phyloP scores from a whole-genome alignment of 1,140 invertebrate genomes.

The Ridgeia piscesae region DNA sequence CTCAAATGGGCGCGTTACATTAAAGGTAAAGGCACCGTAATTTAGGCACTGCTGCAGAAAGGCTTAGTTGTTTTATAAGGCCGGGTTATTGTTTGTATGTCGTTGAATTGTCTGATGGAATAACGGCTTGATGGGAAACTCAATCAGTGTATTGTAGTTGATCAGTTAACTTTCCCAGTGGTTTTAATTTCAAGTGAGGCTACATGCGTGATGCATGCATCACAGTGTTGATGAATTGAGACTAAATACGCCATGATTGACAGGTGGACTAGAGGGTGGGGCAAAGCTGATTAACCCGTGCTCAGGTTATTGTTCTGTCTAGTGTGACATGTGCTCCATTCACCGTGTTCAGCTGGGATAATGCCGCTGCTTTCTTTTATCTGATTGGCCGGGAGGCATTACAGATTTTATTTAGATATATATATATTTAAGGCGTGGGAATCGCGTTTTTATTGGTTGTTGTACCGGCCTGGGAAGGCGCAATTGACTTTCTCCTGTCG shows the following conservation, averaged over 20 bases:
- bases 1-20: neutral
- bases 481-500: neutral
- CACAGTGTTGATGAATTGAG: neutral
- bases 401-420: neutral
- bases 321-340: neutral
- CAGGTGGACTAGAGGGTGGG: neutral
- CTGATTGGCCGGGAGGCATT: neutral
- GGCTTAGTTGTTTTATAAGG: neutral
- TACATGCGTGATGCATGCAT: neutral
- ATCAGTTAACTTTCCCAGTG: neutral
- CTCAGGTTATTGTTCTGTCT: neutral
- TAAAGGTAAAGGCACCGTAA: neutral
- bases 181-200: neutral
- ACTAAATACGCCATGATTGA: neutral
- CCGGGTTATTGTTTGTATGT: neutral
- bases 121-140: neutral
- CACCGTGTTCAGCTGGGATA: neutral
- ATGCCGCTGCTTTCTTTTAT: neutral
- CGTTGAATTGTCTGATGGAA: neutral
- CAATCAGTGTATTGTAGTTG: neutral
- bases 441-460: neutral
- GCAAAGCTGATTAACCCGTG: neutral
- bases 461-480: neutral
- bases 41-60: neutral
- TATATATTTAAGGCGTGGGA: neutral